Percentiles rank a stretch among this genome's conserved stretches.
Conservation (phyloP, 92 coral and sea anemone species). For the Zoanthus sociatus region DNA sequence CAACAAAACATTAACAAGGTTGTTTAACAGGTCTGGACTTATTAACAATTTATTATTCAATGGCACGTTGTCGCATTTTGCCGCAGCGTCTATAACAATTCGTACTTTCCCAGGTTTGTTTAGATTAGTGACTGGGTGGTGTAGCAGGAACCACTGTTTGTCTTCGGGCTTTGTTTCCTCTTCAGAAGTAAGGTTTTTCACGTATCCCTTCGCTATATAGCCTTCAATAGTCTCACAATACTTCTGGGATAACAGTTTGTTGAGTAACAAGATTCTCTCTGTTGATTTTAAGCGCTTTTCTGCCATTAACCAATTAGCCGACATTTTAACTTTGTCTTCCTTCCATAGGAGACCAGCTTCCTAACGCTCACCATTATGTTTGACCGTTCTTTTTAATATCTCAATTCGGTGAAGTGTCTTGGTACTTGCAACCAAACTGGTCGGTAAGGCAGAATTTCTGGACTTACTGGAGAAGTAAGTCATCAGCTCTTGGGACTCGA, state of each 20-base stretch:
- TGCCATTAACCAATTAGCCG: slow-evolving; percentile 57
- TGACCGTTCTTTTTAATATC: slow-evolving; percentile 48
- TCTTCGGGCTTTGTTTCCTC: not conserved
- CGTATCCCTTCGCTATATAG: slow-evolving; percentile 60
- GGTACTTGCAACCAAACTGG: slow-evolving; percentile 61
- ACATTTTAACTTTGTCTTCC: slow-evolving; percentile 50
- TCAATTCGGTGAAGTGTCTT: slow-evolving; percentile 34
- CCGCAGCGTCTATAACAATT: too few relatives aligned
- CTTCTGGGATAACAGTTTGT: slow-evolving; percentile 60
- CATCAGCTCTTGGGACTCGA: slow-evolving; percentile 54
- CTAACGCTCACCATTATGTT: slow-evolving; percentile 46
- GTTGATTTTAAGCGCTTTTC: slow-evolving; percentile 64
- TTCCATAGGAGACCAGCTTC: slow-evolving; percentile 69
- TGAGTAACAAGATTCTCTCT: slow-evolving; percentile 54
- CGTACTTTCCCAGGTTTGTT: too few relatives aligned
- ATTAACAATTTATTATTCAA: too few relatives aligned
- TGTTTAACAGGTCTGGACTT: too few relatives aligned
- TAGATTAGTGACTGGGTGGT: too few relatives aligned
- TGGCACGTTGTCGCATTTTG: too few relatives aligned
- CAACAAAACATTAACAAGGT: too few relatives aligned
- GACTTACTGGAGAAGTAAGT: slow-evolving; percentile 46
- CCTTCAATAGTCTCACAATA: slow-evolving; percentile 62
- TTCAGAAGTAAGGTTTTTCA: slow-evolving; percentile 56
- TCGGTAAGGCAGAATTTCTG: slow-evolving; percentile 75
- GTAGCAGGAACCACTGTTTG: too few relatives aligned